Percentiles rank a stretch among this genome's conserved stretches.
Evolutionary conservation across 2,888 invertebrate species (phyloP).

Genomic region (Prenolepis imparis): DNA sequence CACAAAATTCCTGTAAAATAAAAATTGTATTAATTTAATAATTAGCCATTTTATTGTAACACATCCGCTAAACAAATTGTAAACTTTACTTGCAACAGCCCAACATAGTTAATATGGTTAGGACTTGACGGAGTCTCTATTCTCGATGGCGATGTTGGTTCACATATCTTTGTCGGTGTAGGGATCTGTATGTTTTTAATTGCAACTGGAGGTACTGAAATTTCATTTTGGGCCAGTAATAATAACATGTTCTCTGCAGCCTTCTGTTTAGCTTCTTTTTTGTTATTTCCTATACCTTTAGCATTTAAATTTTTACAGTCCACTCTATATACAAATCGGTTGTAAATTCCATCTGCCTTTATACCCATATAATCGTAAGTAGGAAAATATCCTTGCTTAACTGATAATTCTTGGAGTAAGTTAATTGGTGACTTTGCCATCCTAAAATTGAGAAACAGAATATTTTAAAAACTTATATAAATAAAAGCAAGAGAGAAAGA

Average conservation of each 20-base stretch:
- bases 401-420: conserved; percentile 38
- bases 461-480: conserved; percentile 10
- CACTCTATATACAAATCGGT: conserved; percentile 50
- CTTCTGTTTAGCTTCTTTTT: conserved; percentile 65
- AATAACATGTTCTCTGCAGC: conserved; percentile 62
- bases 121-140: background rate
- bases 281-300: conserved; percentile 40
- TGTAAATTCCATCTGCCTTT: fast-evolving
- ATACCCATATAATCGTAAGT: conserved; percentile 5
- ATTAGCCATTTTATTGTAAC: background rate
- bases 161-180: background rate
- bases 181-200: background rate
- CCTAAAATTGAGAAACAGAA: conserved; percentile 17
- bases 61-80: background rate
- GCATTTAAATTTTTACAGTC: background rate
- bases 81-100: conserved; percentile 51
- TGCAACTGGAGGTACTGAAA: background rate
- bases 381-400: conserved; percentile 37
- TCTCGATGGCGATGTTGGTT: background rate
- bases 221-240: background rate
- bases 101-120: conserved; percentile 50
- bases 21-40: background rate
- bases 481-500: background rate
- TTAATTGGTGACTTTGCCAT: conserved; percentile 60
- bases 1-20: conserved; percentile 50